Percentiles rank a stretch among this genome's conserved stretches.
phyloP scores from a whole-genome alignment of 2,113 vertebrate species.

The Nothoprocta pentlandii region DNA sequence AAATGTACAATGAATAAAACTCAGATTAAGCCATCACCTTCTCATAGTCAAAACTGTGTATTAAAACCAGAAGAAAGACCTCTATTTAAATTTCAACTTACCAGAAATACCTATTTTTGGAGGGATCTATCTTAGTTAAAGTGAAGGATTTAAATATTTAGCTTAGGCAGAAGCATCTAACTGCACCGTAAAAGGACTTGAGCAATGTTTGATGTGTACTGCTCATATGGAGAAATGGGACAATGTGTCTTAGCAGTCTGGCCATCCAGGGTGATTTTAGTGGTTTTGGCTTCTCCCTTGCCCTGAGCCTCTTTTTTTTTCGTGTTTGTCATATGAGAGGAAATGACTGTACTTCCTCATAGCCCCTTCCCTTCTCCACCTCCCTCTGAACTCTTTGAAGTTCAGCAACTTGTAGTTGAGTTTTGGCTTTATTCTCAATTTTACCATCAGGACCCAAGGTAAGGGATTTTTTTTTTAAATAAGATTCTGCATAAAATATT shows the following conservation, averaged over 20 bases:
- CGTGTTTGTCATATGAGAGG: background rate
- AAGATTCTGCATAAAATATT: background rate
- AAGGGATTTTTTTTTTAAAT: background rate
- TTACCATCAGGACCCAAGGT: background rate
- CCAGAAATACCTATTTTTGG: background rate
- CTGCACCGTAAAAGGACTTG: background rate
- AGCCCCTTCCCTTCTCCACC: background rate
- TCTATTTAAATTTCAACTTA: background rate
- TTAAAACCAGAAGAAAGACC: background rate
- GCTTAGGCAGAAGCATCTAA: background rate
- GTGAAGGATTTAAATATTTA: background rate
- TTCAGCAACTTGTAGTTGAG: background rate
- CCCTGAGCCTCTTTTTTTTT: background rate
- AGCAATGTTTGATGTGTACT: background rate
- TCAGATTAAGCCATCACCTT: constrained; percentile 25
- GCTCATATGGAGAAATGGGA: background rate
- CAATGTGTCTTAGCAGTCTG: background rate
- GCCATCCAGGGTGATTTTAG: background rate
- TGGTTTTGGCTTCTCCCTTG: background rate
- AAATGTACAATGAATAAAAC: constrained; percentile 44
- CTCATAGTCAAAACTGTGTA: background rate
- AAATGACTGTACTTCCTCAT: background rate
- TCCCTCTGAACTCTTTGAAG: background rate
- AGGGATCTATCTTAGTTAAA: background rate
- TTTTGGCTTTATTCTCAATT: background rate